Evolutionary conservation across 2,113 vertebrate species (phyloP), one percentile per base, ranked within the genome.

Genomic region (Fregetta grallaria): DNA sequence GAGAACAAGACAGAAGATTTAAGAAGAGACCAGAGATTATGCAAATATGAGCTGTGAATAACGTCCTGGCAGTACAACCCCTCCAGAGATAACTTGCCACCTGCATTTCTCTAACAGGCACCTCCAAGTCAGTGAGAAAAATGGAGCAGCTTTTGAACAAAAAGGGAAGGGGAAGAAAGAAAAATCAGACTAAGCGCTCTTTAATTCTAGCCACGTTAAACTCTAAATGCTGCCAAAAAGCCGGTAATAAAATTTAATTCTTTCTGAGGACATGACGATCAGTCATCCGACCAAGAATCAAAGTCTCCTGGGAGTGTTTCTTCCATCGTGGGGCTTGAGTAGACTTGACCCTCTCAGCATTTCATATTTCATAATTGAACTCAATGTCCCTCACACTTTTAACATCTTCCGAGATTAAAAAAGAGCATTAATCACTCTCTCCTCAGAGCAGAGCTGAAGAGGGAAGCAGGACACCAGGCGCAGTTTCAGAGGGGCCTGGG

Each of bases 1-100:
- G 79, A 97, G 88, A 93, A 78, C 80, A 80, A 94, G 27, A 55
- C 20, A 86, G 94, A 95, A 96, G 87, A 94, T 91, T 94, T 90
- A 96, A 91, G 91, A 89, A 94, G 95, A 98, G 98, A 98, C 97
- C 96, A 98, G 96, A 98, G 98, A 98, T 98, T 98, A 98, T 98
- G 98, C 96, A 98, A 98, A 98, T 98, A 95, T 40, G 84, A 76
- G 38, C 97, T 98, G 98, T 97, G 98, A 98, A 98, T 97, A 97
- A 97, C 93, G 66, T 90, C 66, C 98, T 97, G 96, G 97, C 81
- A 94, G 65, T 66, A 67, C 63, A 94, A n/a, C 49, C 71, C 75
- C 86, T 94, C 88, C 77, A 86, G 90, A 96, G 86, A 83, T 83
- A 94, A 84, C 84, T 97, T 95, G 87, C 82, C 92, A 97, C 96